Evolutionary conservation across 2,113 vertebrate species (phyloP), one percentile per base, ranked within the genome.

Genomic region (Archocentrus centrarchus): DNA sequence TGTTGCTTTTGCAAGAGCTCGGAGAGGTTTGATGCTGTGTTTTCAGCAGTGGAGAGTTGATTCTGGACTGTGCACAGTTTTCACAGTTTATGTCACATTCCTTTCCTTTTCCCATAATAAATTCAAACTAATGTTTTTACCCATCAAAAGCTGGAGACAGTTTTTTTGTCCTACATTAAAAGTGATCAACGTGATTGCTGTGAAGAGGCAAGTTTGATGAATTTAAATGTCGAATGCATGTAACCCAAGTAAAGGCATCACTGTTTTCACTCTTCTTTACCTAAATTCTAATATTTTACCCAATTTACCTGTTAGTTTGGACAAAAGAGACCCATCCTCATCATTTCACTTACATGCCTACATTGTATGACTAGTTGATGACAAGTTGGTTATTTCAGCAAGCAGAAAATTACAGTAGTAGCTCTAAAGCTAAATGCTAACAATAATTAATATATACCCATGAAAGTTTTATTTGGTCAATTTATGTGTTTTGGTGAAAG

Each of bases 11-110:
- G 68, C 47, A 73, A 3, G 2, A 73, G 27, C 68, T 73, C 32
- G 17, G 66, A 53, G 27, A 73, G 27, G 20, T 53, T 73, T 73
- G 44, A 70, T 73, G 50, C 24, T 50, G 44, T 53, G 66, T 73
- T 73, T 73, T 73, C 66, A 73, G 66, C 66, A 73, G 44, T 32
- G 66, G 44, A 73, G 44, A 73, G 44, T 73, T 73, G 66, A 32
- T 53, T 73, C 66, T 73, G 66, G 44, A 27, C 44, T 73, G 44
- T 32, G 27, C 11, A 53, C 44, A 73, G 27, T 14, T 73, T 73
- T 30, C 24, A 73, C 66, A 70, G 10, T 70, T 70, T 30, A 32
- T 0, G 0, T 53, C 66, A 73, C 44, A 73, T 73, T 73, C 66
- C 53, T 73, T 17, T 73, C 5, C 44, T 73, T 73, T 70, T 53